Base-by-base conservation (phyloP, 2,113 vertebrate genomes). In the Malurus cyaneus region DNA sequence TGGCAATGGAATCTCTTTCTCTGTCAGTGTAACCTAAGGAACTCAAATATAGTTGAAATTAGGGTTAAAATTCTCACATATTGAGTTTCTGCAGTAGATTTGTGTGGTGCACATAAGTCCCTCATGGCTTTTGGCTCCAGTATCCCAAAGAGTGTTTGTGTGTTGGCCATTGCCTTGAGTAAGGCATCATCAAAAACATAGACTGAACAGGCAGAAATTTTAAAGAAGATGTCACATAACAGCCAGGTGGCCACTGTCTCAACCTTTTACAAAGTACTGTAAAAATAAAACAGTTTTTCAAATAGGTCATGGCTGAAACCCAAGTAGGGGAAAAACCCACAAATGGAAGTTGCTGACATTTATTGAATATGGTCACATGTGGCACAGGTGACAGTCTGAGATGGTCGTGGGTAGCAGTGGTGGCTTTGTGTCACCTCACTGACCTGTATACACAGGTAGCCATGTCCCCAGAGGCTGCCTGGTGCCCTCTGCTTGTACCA, bases 401-500 rank as follows among this genome's bases (percentile, higher is more conserved):
- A 67, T 6, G 18, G 39, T 54, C 19, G 2, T 34, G 42, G 67
- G 49, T 34, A 83, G 49, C 57, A 80, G 14, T 5, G 25, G 69
- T 47, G 39, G 41, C 32, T 52, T 73, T 87, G 60, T 93, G 59
- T 25, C 46, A 20, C 60, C 0, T 0, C 36, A 20, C 18, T 80
- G 85, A 34, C 29, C 29, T 18, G 24, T 15, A 20, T 57, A 50
- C 17, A 11, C 32, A 32, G 46, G 26, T n/a, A 16, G 42, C 23
- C 5, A 0, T 17, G 42, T 36, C 24, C 16, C 24, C 46, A 53
- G 36, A 18, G 56, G 46, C 41, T 77, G 64, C 64, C 69, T 11
- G 41, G 70, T 14, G 36, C 2, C 12, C 26, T 8, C 20, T 73
- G 46, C 46, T 50, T 0, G 0, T 39, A 36, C 42, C 1, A 1